phyloP scores from a whole-genome alignment of 1,140 invertebrate species.

The Dolichoris vasculosae region DNA sequence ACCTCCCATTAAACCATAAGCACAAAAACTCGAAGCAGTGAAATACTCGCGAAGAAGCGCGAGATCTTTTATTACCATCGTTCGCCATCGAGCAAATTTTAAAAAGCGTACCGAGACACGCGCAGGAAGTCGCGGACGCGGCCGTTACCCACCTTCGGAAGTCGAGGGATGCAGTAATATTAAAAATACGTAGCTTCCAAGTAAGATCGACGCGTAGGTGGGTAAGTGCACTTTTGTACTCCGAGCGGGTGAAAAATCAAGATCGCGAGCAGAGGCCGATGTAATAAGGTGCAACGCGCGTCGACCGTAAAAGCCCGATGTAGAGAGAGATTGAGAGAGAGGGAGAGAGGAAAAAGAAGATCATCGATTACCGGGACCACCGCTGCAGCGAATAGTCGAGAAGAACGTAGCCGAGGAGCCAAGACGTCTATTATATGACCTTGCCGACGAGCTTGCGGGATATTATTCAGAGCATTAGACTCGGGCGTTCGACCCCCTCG shows the following conservation, averaged over 20 bases:
- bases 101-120: neutral
- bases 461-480: slow-evolving; percentile 68
- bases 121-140: too few species aligned
- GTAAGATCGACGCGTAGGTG: neutral
- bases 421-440: slow-evolving; percentile 60
- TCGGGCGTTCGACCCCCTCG: neutral
- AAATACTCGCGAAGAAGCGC: too few species aligned
- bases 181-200: neutral
- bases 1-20: too few species aligned
- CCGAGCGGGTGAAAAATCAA: slow-evolving; percentile 38
- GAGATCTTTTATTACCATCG: neutral
- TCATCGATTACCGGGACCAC: slow-evolving; percentile 65
- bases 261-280: slow-evolving; percentile 14
- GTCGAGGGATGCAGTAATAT: neutral
- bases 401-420: neutral
- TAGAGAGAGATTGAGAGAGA: too few species aligned
- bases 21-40: too few species aligned
- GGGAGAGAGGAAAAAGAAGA: slow-evolving; percentile 62
- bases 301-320: slow-evolving; percentile 2
- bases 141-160: neutral
- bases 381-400: neutral
- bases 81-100: neutral
- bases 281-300: slow-evolving; percentile 63
- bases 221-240: slow-evolving; percentile 48
- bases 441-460: slow-evolving; percentile 61